phyloP scores from a whole-genome alignment of 2,888 invertebrate species.

The Drosophila algonquin region DNA sequence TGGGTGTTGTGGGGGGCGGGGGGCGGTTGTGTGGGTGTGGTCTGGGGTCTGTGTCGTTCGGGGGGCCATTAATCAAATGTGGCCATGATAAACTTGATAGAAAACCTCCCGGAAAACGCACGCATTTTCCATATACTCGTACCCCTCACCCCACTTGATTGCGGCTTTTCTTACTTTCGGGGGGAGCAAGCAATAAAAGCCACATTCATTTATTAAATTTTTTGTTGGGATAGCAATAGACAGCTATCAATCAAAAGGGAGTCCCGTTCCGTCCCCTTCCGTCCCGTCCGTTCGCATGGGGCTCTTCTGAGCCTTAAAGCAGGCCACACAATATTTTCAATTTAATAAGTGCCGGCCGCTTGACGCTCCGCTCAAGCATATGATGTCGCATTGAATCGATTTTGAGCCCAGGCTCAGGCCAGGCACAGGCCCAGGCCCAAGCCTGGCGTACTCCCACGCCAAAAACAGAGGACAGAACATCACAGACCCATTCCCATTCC shows the following conservation, averaged over 20 bases:
- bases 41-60: neutral
- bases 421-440: no score
- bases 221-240: constrained; percentile 39
- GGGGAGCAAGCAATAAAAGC: constrained; percentile 43
- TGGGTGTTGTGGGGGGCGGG: neutral
- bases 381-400: constrained; percentile 73
- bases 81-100: constrained; percentile 61
- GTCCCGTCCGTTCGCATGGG: neutral
- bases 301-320: constrained; percentile 22
- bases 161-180: neutral
- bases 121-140: constrained; percentile 2
- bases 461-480: no score
- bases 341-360: constrained; percentile 64
- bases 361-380: constrained; percentile 50
- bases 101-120: constrained; percentile 21
- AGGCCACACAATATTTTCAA: constrained; percentile 57
- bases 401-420: constrained; percentile 35
- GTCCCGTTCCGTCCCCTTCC: neutral
- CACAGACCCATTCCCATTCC: constrained; percentile 8
- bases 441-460: neutral
- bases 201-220: constrained; percentile 72
- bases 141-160: constrained; percentile 2
- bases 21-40: neutral
- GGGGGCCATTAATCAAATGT: constrained; percentile 64
- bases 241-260: constrained; percentile 67